phyloP scores from a whole-genome alignment of 2,888 invertebrate species.

The Erebia epiphron region DNA sequence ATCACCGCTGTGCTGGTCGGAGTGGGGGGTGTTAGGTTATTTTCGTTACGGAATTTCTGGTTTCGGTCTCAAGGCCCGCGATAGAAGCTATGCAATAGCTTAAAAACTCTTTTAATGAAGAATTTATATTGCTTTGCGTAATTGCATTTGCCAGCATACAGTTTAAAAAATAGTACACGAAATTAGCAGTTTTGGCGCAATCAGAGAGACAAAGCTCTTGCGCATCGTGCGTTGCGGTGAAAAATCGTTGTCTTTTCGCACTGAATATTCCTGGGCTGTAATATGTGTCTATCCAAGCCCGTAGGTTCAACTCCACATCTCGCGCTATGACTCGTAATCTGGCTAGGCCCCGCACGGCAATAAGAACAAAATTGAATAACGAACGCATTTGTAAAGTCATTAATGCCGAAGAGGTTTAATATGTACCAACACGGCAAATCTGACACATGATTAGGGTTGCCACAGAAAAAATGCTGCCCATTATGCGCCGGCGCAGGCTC shows the following conservation, averaged over 20 bases:
- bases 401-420: slow-evolving; percentile 63
- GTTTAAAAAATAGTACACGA: too few relatives aligned
- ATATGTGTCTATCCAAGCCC: background rate
- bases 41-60: too few relatives aligned
- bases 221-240: background rate
- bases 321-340: slow-evolving; percentile 12
- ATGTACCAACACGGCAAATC: slow-evolving; percentile 71
- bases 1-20: too few relatives aligned
- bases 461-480: slow-evolving; percentile 72
- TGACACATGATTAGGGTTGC: slow-evolving; percentile 82
- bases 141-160: too few relatives aligned
- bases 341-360: slow-evolving; percentile 21
- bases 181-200: too few relatives aligned
- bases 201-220: too few relatives aligned
- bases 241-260: background rate
- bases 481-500: slow-evolving; percentile 75
- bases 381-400: slow-evolving; percentile 69
- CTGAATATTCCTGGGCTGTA: background rate
- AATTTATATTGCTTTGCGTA: too few relatives aligned
- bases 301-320: background rate
- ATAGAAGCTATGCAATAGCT: too few relatives aligned
- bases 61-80: too few relatives aligned
- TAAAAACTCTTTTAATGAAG: too few relatives aligned
- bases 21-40: too few relatives aligned
- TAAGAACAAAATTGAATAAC: slow-evolving; percentile 62